Evolutionary conservation across 2,888 invertebrate species (phyloP).

Genomic region (Arctia plantaginis): DNA sequence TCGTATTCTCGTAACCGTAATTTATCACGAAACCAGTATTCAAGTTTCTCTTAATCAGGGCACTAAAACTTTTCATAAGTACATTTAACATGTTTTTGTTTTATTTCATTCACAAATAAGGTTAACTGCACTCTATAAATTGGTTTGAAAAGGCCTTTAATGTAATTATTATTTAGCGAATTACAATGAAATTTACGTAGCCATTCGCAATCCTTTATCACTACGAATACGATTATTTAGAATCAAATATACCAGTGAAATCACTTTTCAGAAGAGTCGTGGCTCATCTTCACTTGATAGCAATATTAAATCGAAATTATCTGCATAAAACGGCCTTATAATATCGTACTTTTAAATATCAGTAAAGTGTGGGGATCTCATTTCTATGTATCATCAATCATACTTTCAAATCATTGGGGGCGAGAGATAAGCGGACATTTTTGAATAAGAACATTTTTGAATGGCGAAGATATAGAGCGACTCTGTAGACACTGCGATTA

Average conservation of each 20-base stretch:
- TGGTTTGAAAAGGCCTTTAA: no score
- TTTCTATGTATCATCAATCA: constrained; percentile 71
- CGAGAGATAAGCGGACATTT: constrained; percentile 63
- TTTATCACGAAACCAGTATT: background rate
- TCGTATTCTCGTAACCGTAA: background rate
- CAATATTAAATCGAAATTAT: constrained; percentile 40
- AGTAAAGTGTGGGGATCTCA: constrained; percentile 59
- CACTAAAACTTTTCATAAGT: background rate
- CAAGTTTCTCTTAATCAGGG: background rate
- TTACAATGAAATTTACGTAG: no score
- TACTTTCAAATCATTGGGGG: constrained; percentile 70
- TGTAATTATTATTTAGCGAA: no score
- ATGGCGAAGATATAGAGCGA: constrained; percentile 58
- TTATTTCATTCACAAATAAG: background rate
- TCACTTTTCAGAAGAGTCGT: constrained; percentile 20
- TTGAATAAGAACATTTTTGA: constrained; percentile 63
- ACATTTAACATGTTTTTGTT: background rate
- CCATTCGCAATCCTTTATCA: no score
- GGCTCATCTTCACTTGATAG: constrained; percentile 20
- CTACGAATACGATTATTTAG: constrained; percentile 25
- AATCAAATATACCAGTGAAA: constrained; percentile 16
- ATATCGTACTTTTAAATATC: constrained; percentile 63
- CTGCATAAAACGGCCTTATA: constrained; percentile 43
- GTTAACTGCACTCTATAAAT: background rate
- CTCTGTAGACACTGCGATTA: constrained; percentile 55